Conservation (phyloP, 1,140 invertebrate genomes). For the Cherax destructor region DNA sequence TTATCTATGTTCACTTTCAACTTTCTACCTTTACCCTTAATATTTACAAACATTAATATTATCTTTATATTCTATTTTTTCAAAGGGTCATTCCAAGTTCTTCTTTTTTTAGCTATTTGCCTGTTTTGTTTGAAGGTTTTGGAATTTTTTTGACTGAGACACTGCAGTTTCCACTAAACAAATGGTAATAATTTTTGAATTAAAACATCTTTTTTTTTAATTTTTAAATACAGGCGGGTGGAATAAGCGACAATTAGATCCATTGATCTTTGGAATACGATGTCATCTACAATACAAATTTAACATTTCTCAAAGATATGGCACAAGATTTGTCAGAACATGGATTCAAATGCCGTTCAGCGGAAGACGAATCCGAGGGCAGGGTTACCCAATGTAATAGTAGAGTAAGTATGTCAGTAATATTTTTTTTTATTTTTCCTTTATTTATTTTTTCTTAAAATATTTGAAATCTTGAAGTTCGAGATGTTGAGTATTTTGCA, state of each 20-base stretch:
- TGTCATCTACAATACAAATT: conserved; percentile 79
- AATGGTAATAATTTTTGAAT: not conserved
- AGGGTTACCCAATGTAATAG: conserved; percentile 39
- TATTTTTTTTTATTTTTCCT: not conserved
- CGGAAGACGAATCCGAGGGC: conserved; percentile 73
- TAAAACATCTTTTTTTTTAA: not conserved
- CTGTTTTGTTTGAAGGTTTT: not conserved
- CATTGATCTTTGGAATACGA: conserved; percentile 79
- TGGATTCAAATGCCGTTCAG: conserved; percentile 80
- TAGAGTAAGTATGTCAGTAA: not conserved
- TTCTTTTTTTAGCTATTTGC: too few species aligned
- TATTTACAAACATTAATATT: too few species aligned
- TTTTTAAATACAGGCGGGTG: conserved; percentile 48
- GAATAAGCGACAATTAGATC: conserved; percentile 78
- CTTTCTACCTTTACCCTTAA: too few species aligned
- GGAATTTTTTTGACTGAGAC: not conserved
- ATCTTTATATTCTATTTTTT: too few species aligned
- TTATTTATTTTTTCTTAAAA: not conserved
- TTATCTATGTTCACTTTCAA: too few species aligned
- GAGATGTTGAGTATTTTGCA: too few species aligned
- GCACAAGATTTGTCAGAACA: conserved; percentile 79
- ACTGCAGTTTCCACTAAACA: too few species aligned
- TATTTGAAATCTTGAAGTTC: too few species aligned
- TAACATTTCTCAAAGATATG: conserved; percentile 78
- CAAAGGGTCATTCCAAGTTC: too few species aligned